Conservation (phyloP, 2,888 invertebrate species). For the Coenonympha glycerion region DNA sequence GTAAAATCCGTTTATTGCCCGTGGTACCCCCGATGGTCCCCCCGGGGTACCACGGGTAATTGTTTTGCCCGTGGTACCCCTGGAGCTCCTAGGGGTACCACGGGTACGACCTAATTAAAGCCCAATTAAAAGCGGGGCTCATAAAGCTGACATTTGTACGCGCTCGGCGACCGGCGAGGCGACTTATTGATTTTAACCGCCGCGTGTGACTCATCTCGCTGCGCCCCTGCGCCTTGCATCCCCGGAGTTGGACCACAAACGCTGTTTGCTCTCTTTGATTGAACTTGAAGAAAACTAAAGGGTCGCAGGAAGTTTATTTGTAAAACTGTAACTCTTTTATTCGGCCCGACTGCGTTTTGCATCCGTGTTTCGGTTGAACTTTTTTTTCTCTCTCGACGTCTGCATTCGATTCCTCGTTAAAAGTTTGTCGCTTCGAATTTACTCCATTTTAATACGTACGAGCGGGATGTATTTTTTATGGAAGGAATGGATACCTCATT, state of each 20-base stretch:
- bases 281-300: conserved; percentile 57
- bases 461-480: conserved; percentile 16
- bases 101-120: conserved; percentile 21
- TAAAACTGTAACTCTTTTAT: conserved; percentile 52
- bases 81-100: no score
- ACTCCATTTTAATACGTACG: conserved; percentile 17
- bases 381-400: conserved; percentile 36
- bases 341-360: conserved; percentile 35
- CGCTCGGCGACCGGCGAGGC: conserved; percentile 27
- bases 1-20: no score
- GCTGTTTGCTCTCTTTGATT: conserved; percentile 66
- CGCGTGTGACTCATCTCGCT: conserved; percentile 62
- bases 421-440: conserved; percentile 36
- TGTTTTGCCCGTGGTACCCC: no score
- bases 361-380: conserved; percentile 32
- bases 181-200: conserved; percentile 67
- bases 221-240: conserved; percentile 39
- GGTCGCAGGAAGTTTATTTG: conserved; percentile 45
- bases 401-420: conserved; percentile 47
- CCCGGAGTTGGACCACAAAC: conserved; percentile 42
- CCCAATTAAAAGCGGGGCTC: conserved; percentile 25
- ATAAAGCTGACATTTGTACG: conserved; percentile 29
- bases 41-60: no score
- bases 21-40: no score
- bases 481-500: conserved; percentile 11